Base-by-base conservation (phyloP, 1,140 invertebrate species). In the Parapsyche elsis region DNA sequence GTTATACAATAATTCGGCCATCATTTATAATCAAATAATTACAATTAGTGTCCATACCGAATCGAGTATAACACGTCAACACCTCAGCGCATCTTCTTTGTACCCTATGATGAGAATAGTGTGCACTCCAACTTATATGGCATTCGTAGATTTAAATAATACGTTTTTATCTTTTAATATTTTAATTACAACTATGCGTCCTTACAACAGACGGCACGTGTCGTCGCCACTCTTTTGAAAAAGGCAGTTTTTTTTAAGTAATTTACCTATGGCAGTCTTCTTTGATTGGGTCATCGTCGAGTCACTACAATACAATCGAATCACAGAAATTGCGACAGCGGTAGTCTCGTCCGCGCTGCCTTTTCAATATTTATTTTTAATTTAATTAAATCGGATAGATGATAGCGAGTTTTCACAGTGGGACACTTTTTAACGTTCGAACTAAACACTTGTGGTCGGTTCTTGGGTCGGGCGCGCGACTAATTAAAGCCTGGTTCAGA, bases 401-500 rank as follows among this genome's bases (percentile, higher is more conserved):
- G 49, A 45, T 59, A 45, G 24, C 2, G 26, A 76, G 64, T 67
- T 67, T 67, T 67, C 64, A 67, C 59, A 64, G 59, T 64, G 59
- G 24, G 9, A 46, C 45, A 53, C 73, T 30, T 38, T 38, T 26
- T 5, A 30, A 71, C 26, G 38, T 26, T 71, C 70, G 38, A 12
- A 16, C 14, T 30, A 45, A 53, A 38, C 38, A 45, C 70, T 38
- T 5, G n/a, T n/a, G 23, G 21, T n/a, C 70, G 70, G 21, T 71
- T 71, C 38, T 5, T 30, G 14, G 14, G 61, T 67, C 16, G 49
- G 49, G 12, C 10, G 49, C 49, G 10, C 16, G 49, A 53, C 49
- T 53, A 38, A 46, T 67, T 82, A 84, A 71, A 84, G 81, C 83
- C 83, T 70, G 81, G 81, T 88, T 95, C 93, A 98, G 86, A 98